These are phyloP conservation scores for Ridgeia piscesae DNA, from an alignment of 1,140 invertebrate genomes.

Conservation along the genomic window DNA sequence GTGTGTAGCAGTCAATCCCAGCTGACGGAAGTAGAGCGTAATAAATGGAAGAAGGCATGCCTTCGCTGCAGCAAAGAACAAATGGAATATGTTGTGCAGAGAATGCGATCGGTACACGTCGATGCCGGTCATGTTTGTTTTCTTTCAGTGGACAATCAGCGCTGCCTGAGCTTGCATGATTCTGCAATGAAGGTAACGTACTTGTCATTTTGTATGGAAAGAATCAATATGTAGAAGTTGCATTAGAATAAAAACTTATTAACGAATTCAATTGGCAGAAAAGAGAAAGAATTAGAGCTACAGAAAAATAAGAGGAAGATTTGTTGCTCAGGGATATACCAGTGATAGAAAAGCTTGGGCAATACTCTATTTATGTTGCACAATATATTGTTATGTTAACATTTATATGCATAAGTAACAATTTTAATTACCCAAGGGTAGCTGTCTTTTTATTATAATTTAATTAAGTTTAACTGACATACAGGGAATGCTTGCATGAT, in stretches of 20 bases:
- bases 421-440: too few relatives aligned
- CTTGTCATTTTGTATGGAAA: conserved; percentile 1
- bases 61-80: conserved; percentile 50
- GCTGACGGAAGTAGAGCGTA: conserved; percentile 46
- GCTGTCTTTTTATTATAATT: too few relatives aligned
- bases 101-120: neutral
- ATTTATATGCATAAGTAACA: too few relatives aligned
- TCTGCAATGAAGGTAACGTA: conserved; percentile 34
- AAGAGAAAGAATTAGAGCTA: too few relatives aligned
- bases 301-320: too few relatives aligned
- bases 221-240: neutral
- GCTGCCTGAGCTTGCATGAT: conserved; percentile 43
- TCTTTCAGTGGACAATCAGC: conserved; percentile 38
- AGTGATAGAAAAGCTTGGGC: too few relatives aligned
- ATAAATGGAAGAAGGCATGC: conserved; percentile 51
- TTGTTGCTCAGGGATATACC: too few relatives aligned
- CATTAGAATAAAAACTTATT: neutral
- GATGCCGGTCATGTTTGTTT: neutral
- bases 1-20: conserved; percentile 47
- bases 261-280: too few relatives aligned
- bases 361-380: too few relatives aligned
- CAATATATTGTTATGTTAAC: too few relatives aligned
- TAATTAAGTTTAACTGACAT: too few relatives aligned
- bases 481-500: too few relatives aligned
- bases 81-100: conserved; percentile 40